phyloP scores from a whole-genome alignment of 2,888 invertebrate species.

The Troides aeacus region DNA sequence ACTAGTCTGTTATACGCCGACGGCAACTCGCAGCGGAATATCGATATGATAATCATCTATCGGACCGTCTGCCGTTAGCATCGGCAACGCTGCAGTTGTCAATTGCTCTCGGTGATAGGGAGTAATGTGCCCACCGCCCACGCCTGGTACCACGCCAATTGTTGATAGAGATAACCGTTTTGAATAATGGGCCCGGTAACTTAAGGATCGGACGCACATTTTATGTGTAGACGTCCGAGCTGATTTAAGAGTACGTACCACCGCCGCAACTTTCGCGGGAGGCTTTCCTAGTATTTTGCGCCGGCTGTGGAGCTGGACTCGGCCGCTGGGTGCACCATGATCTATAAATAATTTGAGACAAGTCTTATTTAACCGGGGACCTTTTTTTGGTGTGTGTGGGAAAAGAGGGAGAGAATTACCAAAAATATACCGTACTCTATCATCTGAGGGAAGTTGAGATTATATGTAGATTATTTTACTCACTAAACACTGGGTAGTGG shows the following conservation, averaged over 20 bases:
- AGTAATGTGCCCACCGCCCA: constrained; percentile 23
- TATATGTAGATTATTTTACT: too few species aligned
- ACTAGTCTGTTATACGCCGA: background rate
- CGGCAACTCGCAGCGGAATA: background rate
- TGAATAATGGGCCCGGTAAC: constrained; percentile 29
- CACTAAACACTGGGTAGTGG: too few species aligned
- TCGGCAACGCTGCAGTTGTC: constrained; percentile 15
- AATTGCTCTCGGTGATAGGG: constrained; percentile 19
- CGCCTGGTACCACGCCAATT: constrained; percentile 23
- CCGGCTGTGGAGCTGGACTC: constrained; percentile 32
- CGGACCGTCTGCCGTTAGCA: too few species aligned
- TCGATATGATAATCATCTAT: too few species aligned
- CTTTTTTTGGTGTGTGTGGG: background rate
- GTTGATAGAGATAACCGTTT: constrained; percentile 30
- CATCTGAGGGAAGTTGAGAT: too few species aligned
- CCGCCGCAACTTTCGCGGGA: constrained; percentile 49
- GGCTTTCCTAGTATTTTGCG: constrained; percentile 49
- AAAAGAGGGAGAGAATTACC: too few species aligned
- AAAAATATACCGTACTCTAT: too few species aligned
- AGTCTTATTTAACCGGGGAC: too few species aligned
- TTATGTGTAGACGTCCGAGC: constrained; percentile 33
- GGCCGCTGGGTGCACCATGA: constrained; percentile 10
- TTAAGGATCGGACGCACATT: constrained; percentile 29
- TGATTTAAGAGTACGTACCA: constrained; percentile 48
- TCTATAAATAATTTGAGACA: constrained; percentile 6